Base-by-base conservation (phyloP, 2,113 vertebrate genomes). In the Porphyrio hochstetteri region DNA sequence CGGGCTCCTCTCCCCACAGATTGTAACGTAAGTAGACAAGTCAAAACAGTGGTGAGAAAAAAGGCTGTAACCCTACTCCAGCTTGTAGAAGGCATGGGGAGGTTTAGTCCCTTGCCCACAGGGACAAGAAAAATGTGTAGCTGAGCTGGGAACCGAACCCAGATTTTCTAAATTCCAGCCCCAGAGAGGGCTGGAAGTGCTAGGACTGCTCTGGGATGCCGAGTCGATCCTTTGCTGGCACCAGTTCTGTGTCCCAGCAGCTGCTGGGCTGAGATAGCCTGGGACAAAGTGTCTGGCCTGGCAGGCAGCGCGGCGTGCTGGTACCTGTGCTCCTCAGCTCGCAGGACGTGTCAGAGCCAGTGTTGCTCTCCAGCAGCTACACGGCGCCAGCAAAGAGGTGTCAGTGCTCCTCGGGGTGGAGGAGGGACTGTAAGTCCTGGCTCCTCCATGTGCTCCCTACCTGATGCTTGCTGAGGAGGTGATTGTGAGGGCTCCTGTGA, bases 21-120 rank as follows among this genome's bases (percentile, higher is more conserved):
- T 7, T 78, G 72, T 90, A 94, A 92, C 86, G 76, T n/a, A 72
- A 94, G 93, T 35, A 93, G 95, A 94, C 92, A 84, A 96, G 93
- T 88, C 86, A 93, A 96, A 94, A 87, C 31, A 91, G 61, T 27
- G 59, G 77, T 59, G 83, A 94, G 70, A 16, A 75, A 83, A 96
- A 71, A 75, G 65, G 36, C 89, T 95, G 87, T 90, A 96, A 94
- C 78, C 69, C 60, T 57, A 89, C 90, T 82, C 78, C 75, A 38
- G 57, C 55, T 82, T 72, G 55, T 42, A 44, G 31, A 69, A 68
- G 61, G 69, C 74, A 35, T 24, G 40, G 67, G 1, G 8, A 79
- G 40, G 31, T 71, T 94, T 53, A 90, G 63, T 59, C 1, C 5
- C 74, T 86, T 84, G 65, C 52, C 57, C 56, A 78, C 21, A 44